Base-by-base conservation (phyloP, 1,140 invertebrate species). In the Elysia chlorotica region DNA sequence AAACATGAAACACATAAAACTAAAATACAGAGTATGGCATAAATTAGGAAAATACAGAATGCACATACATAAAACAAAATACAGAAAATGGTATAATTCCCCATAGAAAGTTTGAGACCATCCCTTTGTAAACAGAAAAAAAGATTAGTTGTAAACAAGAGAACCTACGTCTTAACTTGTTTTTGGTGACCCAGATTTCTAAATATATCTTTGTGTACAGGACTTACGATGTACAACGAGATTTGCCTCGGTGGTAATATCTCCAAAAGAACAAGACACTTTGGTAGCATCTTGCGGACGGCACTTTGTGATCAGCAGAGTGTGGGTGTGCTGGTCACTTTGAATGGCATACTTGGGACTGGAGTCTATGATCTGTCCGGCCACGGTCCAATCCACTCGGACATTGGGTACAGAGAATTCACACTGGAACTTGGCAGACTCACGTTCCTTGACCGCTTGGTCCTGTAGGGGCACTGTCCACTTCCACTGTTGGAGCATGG, bases 361-460 rank as follows among this genome's bases (percentile, higher is more conserved):
- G 41, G 84, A 76, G 65, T 80, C 80, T 0, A 87, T 76, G 48
- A 79, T 78, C 65, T 81, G 74, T 48, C 76, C 84, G 38, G 84
- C 79, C 4, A 86, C 74, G 31, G 73, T 80, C 86, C 86, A 87
- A 6, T 75, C 71, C 0, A 87, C 83, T 31, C 77, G 80, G 56
- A 86, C 81, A 59, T 87, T 81, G 41, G 84, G 66, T 56, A 87
- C 74, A 14, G 80, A 85, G 19, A 85, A 75, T 76, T 87, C 82
- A 76, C 86, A 87, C 53, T 85, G 80, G 76, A 87, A 88, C 36
- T 78, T 75, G 31, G 86, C 87, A 5, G 82, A 79, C 57, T 85
- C 85, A 41, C 81, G 83, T 72, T 87, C 87, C 53, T 79, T 83
- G 25, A 84, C 82, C 17, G 68, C 75, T n/a, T 81, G 71, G 72